These are phyloP conservation scores for Neelides sp. DNA, from an alignment of 1,140 invertebrate genomes.

Conservation along the genomic window DNA sequence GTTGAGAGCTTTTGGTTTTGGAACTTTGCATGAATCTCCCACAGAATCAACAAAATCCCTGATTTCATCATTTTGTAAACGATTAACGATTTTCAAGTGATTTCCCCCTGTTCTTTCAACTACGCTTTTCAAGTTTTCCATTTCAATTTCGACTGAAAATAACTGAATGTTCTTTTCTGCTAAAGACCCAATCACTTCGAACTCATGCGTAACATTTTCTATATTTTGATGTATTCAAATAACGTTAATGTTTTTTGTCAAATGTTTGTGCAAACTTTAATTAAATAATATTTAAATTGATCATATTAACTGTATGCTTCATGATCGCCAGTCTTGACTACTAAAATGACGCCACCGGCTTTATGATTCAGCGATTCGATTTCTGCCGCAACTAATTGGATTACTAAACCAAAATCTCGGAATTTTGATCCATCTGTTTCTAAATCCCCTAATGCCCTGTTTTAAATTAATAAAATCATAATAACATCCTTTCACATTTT, in stretches of 20 bases:
- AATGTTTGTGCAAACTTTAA: not conserved
- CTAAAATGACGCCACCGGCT: constrained; percentile 2
- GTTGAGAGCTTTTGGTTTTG: too few relatives aligned
- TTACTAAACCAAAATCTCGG: constrained; percentile 8
- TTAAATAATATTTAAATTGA: not conserved
- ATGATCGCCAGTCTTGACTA: constrained; percentile 5
- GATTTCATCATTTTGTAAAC: too few relatives aligned
- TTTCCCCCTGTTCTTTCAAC: not conserved
- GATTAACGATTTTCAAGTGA: not conserved
- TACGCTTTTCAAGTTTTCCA: not conserved
- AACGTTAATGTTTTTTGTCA: too few relatives aligned
- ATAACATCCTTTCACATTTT: too few relatives aligned
- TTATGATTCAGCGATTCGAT: not conserved
- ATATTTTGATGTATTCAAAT: too few relatives aligned
- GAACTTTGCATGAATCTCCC: too few relatives aligned
- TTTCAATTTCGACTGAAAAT: not conserved
- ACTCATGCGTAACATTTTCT: too few relatives aligned
- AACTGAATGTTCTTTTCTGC: not conserved
- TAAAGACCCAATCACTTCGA: not conserved
- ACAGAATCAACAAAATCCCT: too few relatives aligned
- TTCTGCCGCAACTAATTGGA: not conserved
- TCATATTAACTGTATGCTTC: not conserved
- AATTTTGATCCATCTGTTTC: not conserved
- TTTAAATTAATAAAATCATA: too few relatives aligned
- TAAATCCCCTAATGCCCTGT: not conserved